A percentile compares a stretch with the other conserved stretches of the same genome.
phyloP scores from a whole-genome alignment of 2,797 vertebrate species.

The Trematomus bernacchii region DNA sequence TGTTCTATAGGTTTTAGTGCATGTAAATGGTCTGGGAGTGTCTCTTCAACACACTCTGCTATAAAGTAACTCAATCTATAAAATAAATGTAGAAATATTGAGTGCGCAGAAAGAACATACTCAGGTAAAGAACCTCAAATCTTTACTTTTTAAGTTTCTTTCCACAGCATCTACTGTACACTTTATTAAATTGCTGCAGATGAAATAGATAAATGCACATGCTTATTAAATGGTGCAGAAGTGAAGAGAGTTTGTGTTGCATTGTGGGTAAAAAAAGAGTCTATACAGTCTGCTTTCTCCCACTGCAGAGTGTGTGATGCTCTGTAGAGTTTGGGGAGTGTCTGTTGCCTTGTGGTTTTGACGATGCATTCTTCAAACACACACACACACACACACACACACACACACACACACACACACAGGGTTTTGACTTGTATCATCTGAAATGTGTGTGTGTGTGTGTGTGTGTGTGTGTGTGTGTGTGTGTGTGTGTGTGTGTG shows the following conservation, averaged over 20 bases:
- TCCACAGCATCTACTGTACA: no score
- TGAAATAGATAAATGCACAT: background rate
- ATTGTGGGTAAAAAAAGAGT: background rate
- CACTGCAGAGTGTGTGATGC: conserved; percentile 1
- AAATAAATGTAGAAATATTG: no score
- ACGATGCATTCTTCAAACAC: conserved; percentile 13
- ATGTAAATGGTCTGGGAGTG: no score
- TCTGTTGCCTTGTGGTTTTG: background rate
- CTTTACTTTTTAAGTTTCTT: no score
- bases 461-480: no score
- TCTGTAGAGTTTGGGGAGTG: conserved; percentile 8
- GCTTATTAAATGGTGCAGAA: background rate
- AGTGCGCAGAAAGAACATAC: no score
- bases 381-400: background rate
- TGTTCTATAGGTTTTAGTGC: no score
- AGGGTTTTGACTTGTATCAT: background rate
- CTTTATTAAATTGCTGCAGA: background rate
- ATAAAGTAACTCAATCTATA: no score
- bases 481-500: background rate
- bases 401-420: background rate
- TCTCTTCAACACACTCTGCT: no score
- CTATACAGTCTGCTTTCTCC: conserved; percentile 16
- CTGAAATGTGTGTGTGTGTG: background rate
- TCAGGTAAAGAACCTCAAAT: no score
- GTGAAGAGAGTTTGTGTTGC: background rate